These are phyloP conservation scores for Meriones unguiculatus DNA, from an alignment of 2,113 vertebrate genomes.

Conservation along the genomic window DNA sequence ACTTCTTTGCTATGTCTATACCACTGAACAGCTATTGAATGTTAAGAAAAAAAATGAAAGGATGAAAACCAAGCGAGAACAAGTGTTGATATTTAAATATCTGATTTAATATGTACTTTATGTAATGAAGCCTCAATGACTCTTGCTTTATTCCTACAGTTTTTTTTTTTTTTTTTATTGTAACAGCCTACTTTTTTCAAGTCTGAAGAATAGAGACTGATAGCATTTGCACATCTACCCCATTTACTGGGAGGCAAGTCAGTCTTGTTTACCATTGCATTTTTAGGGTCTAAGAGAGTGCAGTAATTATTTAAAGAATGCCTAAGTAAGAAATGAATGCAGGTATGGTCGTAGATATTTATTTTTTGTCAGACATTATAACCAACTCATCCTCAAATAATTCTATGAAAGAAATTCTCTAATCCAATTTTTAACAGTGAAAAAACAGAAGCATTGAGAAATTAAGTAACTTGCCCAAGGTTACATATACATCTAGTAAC, in stretches of 20 bases:
- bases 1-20: not conserved
- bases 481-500: not conserved
- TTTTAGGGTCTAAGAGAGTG: not conserved
- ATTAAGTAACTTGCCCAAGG: not conserved
- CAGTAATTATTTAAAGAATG: not conserved
- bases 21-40: not conserved
- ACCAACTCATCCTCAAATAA: not conserved
- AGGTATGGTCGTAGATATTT: not conserved
- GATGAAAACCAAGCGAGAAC: not conserved
- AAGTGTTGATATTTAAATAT: not conserved
- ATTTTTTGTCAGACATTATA: not conserved
- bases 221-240: rapidly evolving
- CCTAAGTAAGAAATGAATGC: not conserved
- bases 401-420: slow-evolving; percentile 7
- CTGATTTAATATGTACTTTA: not conserved
- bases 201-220: not conserved
- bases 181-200: not conserved
- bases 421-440: slow-evolving; percentile 17
- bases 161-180: not conserved
- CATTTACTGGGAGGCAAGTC: not conserved
- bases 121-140: not conserved
- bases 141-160: not conserved
- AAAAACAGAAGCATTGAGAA: slow-evolving; percentile 29
- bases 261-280: not conserved
- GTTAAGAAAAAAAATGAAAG: slow-evolving; percentile 3